Percentiles rank a stretch among this genome's conserved stretches.
phyloP scores from a whole-genome alignment of 2,113 vertebrate genomes.

The Zosterops lateralis region DNA sequence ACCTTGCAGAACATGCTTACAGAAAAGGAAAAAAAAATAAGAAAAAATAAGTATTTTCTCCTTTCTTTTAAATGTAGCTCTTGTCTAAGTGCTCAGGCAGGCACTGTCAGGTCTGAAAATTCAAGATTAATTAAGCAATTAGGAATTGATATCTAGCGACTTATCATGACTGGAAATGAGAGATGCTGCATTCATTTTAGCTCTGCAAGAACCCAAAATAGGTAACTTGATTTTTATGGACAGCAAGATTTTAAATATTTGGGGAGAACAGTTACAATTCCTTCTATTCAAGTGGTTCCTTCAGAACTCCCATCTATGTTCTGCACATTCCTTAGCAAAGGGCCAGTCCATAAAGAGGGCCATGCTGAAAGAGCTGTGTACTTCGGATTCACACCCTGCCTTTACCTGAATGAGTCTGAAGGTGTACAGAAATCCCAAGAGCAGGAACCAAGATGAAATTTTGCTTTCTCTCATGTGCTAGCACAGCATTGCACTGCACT shows the following conservation, averaged over 20 bases:
- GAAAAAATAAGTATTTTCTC: not conserved
- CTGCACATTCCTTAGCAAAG: not conserved
- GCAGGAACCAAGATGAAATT: not conserved
- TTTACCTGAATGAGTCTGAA: not conserved
- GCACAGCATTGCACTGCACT: not conserved
- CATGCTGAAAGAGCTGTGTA: not conserved
- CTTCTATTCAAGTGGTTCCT: not conserved
- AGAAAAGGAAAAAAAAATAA: not conserved
- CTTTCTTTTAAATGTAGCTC: not conserved
- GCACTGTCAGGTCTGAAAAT: conserved; percentile 28
- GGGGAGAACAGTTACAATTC: not conserved
- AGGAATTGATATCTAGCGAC: conserved; percentile 43
- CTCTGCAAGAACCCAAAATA: conserved; percentile 21
- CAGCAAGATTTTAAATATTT: conserved; percentile 7
- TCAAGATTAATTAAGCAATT: conserved; percentile 53
- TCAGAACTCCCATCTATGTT: not conserved
- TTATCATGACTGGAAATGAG: conserved; percentile 22
- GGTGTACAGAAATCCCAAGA: not conserved
- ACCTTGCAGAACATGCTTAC: not conserved
- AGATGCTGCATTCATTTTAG: conserved; percentile 12
- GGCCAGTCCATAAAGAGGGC: not conserved
- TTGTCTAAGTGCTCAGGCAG: not conserved
- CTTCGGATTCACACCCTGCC: not conserved
- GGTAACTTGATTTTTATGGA: conserved; percentile 48
- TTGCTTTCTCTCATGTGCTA: conserved; percentile 14